A percentile compares a stretch with the other conserved stretches of the same genome.
These are phyloP conservation scores for Tragulus kanchil DNA, from an alignment of 2,113 vertebrate genomes.

Conservation along the genomic window DNA sequence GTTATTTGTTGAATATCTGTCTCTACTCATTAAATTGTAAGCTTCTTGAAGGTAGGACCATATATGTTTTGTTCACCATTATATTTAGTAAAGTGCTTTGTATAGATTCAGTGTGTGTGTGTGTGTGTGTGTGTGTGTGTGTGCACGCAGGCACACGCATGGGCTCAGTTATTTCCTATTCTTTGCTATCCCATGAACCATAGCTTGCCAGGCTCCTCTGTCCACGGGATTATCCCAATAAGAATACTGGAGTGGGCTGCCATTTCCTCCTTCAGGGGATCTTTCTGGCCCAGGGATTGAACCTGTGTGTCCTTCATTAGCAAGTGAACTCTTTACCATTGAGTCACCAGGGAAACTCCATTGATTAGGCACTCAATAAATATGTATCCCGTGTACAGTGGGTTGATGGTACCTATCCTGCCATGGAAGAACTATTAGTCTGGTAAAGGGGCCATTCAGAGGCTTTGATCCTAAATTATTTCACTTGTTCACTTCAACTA, in stretches of 20 bases:
- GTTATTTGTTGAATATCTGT: not conserved
- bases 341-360: not conserved
- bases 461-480: not conserved
- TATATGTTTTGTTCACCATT: not conserved
- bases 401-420: not conserved
- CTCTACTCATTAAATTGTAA: not conserved
- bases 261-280: not conserved
- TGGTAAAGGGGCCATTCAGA: not conserved
- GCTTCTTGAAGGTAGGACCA: not conserved
- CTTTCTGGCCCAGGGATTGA: not conserved
- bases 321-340: not conserved
- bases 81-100: not conserved
- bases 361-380: not conserved
- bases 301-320: not conserved
- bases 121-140: not conserved
- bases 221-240: not conserved
- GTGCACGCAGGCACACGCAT: too few species aligned
- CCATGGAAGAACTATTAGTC: not conserved
- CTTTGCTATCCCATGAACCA: not conserved
- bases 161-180: not conserved
- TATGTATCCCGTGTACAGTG: not conserved
- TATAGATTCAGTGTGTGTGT: not conserved
- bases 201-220: not conserved
- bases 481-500: slow-evolving; percentile 7
- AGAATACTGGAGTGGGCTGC: not conserved